phyloP scores from a whole-genome alignment of 2,113 vertebrate genomes.

The Oncorhynchus masou region DNA sequence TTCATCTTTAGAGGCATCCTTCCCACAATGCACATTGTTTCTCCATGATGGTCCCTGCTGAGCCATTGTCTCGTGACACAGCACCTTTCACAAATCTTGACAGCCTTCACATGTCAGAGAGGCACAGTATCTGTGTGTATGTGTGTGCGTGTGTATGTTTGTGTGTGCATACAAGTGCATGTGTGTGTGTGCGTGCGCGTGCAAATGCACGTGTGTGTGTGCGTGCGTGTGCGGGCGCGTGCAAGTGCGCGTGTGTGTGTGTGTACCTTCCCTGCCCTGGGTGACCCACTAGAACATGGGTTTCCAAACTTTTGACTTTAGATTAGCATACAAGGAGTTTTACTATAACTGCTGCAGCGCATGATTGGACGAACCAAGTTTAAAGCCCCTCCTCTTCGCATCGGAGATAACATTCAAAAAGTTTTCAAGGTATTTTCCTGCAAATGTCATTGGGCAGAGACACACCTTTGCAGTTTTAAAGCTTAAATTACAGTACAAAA shows the following conservation, averaged over 20 bases:
- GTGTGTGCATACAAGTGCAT: not conserved
- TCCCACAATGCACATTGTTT: slow-evolving; percentile 12
- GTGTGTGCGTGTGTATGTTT: slow-evolving; percentile 10
- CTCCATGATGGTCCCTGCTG: not conserved
- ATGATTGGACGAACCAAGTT: too few relatives aligned
- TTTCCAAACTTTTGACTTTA: too few relatives aligned
- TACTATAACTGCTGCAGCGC: too few relatives aligned
- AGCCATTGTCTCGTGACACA: not conserved
- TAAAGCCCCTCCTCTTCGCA: too few relatives aligned
- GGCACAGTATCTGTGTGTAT: slow-evolving; percentile 3
- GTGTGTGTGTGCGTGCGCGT: not conserved
- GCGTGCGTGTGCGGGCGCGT: not conserved
- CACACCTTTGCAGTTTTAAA: slow-evolving; percentile 6
- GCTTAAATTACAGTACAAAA: too few relatives aligned
- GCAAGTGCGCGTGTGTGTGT: not conserved
- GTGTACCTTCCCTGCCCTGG: slow-evolving; percentile 1
- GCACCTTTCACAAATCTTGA: not conserved
- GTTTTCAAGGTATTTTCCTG: too few relatives aligned
- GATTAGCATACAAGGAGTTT: too few relatives aligned
- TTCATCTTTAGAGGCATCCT: not conserved
- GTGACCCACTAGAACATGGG: not conserved
- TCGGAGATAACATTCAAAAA: too few relatives aligned
- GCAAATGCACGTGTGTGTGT: not conserved
- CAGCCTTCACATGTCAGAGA: not conserved
- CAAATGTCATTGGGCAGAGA: not conserved